Evolutionary conservation across 2,797 vertebrate genomes (phyloP).

Genomic region (Scolopax bukidnonensis): DNA sequence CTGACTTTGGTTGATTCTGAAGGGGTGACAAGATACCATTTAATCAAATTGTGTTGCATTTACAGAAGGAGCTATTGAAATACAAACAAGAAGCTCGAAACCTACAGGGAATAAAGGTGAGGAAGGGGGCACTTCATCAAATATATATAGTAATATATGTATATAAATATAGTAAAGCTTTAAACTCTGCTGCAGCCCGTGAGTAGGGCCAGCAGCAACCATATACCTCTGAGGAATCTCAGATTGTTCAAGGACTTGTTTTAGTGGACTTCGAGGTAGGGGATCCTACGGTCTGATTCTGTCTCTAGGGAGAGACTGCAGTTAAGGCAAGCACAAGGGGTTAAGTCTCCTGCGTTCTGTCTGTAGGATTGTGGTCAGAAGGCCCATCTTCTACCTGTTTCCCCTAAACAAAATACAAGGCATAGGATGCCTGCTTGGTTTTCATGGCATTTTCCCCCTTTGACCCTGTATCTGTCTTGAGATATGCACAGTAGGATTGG

Average conservation of each 20-base stretch:
- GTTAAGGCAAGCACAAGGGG: background rate
- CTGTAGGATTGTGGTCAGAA: background rate
- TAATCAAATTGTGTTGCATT: conserved; percentile 62
- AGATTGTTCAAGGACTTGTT: background rate
- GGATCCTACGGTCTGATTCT: background rate
- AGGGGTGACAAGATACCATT: background rate
- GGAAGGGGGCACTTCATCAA: background rate
- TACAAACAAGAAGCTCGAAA: conserved; percentile 94
- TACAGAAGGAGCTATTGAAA: conserved; percentile 91
- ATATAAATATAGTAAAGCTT: background rate
- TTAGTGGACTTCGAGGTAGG: background rate
- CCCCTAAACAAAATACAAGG: background rate
- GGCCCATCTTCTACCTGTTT: background rate
- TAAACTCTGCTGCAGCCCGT: background rate
- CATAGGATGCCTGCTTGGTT: background rate
- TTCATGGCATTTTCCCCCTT: background rate
- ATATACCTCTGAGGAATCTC: background rate
- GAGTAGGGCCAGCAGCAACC: background rate
- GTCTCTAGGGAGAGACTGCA: background rate
- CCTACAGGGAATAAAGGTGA: conserved; percentile 94
- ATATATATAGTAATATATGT: no score
- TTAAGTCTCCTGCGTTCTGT: background rate
- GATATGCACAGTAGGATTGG: background rate
- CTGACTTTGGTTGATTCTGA: background rate
- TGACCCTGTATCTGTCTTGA: rapidly evolving